Evolutionary conservation across 2,113 vertebrate genomes (phyloP).

Genomic region (Perca fluviatilis): DNA sequence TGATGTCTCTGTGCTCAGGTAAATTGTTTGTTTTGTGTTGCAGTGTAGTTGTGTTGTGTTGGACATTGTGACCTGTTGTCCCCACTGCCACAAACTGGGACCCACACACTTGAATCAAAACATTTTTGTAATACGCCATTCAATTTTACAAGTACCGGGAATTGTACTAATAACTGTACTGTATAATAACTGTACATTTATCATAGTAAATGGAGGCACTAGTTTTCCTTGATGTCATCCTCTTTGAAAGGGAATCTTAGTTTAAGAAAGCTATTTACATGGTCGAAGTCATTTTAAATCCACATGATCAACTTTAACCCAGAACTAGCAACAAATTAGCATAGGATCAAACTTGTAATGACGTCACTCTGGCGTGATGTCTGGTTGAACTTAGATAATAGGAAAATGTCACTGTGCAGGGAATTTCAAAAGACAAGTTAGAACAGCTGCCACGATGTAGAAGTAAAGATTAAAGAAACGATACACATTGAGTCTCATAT

Average conservation of each 20-base stretch:
- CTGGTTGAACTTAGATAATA: not conserved
- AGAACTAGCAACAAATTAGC: not conserved
- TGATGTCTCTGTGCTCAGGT: constrained; percentile 74
- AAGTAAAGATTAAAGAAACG: too few species aligned
- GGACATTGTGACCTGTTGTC: constrained; percentile 9
- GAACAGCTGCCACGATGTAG: not conserved
- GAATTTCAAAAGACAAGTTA: not conserved
- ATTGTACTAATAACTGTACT: not conserved
- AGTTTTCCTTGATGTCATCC: not conserved
- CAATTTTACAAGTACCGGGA: not conserved
- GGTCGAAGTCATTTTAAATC: not conserved
- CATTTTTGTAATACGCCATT: not conserved
- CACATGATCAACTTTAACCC: not conserved
- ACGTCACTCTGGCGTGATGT: not conserved
- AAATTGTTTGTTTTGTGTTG: constrained; percentile 54
- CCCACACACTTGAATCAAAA: not conserved
- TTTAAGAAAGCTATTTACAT: not conserved
- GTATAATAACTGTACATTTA: not conserved
- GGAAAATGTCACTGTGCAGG: not conserved
- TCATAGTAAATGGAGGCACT: not conserved
- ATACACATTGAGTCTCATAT: not conserved
- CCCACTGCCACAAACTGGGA: constrained; percentile 10
- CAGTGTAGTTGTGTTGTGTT: constrained; percentile 40
- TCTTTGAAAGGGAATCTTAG: not conserved
- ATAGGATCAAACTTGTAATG: not conserved